A percentile compares a stretch with the other conserved stretches of the same genome.
phyloP scores from a whole-genome alignment of 2,113 vertebrate species.

The Phrynosoma platyrhinos region DNA sequence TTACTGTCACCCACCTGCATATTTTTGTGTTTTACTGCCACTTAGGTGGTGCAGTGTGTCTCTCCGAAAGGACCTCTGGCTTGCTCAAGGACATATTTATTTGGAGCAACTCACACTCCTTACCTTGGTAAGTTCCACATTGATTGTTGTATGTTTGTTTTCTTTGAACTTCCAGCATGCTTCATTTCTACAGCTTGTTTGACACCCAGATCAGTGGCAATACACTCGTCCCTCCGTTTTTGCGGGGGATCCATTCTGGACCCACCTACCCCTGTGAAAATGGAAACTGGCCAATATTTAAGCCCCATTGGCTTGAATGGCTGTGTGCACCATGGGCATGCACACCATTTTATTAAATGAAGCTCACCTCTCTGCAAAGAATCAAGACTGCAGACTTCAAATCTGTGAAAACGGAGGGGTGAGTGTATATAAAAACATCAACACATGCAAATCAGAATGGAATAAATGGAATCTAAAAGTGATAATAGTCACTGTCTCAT shows the following conservation, averaged over 20 bases:
- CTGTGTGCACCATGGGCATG: too few relatives aligned
- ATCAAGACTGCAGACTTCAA: too few relatives aligned
- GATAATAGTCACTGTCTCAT: too few relatives aligned
- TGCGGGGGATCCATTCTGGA: too few relatives aligned
- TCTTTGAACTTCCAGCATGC: neutral
- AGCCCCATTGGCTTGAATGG: too few relatives aligned
- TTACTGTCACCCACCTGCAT: neutral
- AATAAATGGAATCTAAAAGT: neutral
- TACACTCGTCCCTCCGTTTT: too few relatives aligned
- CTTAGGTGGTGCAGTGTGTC: slow-evolving; percentile 92
- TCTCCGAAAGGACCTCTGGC: slow-evolving; percentile 91
- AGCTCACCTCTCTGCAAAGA: too few relatives aligned
- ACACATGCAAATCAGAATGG: neutral
- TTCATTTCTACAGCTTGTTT: neutral
- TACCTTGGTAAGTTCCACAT: slow-evolving; percentile 86
- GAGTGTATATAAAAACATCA: neutral
- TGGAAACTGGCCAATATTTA: too few relatives aligned
- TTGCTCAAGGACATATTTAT: slow-evolving; percentile 95
- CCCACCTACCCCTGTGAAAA: too few relatives aligned
- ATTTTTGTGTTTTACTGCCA: slow-evolving; percentile 41
- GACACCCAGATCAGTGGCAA: too few relatives aligned
- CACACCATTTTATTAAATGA: too few relatives aligned
- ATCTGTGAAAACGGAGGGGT: too few relatives aligned
- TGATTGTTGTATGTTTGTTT: neutral
- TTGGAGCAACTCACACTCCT: slow-evolving; percentile 89